Base-by-base conservation (phyloP, 2,113 vertebrate species). In the Dromas ardeola region DNA sequence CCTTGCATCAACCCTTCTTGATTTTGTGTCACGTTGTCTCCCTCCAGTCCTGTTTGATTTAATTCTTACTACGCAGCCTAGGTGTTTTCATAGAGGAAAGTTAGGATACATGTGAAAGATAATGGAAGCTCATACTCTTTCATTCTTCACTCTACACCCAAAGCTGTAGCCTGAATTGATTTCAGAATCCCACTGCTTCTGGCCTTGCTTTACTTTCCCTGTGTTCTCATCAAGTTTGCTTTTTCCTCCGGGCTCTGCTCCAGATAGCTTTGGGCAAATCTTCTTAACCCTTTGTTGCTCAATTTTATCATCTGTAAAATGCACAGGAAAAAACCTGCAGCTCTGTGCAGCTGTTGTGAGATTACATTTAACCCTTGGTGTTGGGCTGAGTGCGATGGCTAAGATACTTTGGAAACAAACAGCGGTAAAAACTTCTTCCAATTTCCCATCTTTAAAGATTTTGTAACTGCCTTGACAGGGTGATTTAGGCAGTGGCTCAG, bases 241-340 rank as follows among this genome's bases (percentile, higher is more conserved):
- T 86, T 94, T 83, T 85, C 45, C 55, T 77, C 71, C 70, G 74
- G 70, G 50, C 34, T 90, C 36, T 94, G 71, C 40, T 95, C 65
- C 58, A 80, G 78, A 42, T 80, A 74, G 34, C 61, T 91, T 36
- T 80, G 67, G 85, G 86, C 32, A 90, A 92, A 82, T 47, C 25
- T 80, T 72, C 5, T 55, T 82, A 82, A 73, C 45, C 19, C 7
- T 45, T 80, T 1, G 0, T 88, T 92, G n/a, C 63, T 92, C 82
- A 47, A 30, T 36, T 47, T 55, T 49, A n/a, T 62, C 4, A 58
- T 58, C 67, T 86, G 27, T 76, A 83, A 92, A 88, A 93, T 22
- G 32, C 58, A n/a, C n/a, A 71, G 55, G 18, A 22, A 55, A 40
- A 70, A 16, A 67, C 0, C 5, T 3, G 1, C 30, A 70, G 23